Evolutionary conservation across 2,888 invertebrate species (phyloP).

Genomic region (Microctonus brassicae): DNA sequence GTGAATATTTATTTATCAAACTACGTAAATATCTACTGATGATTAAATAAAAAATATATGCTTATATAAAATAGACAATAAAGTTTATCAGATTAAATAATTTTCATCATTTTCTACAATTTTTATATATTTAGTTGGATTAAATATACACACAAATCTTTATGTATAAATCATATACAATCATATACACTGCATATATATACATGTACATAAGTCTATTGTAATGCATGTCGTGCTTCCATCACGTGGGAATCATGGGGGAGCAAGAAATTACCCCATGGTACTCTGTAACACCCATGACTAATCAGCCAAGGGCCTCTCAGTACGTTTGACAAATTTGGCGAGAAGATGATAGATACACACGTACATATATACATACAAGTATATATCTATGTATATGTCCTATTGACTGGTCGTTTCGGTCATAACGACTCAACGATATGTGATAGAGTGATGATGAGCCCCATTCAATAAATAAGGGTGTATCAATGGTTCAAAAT

Average conservation of each 20-base stretch:
- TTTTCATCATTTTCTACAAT: background rate
- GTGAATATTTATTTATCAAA: no score
- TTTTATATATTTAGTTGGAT: no score
- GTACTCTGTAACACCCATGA: conserved; percentile 49
- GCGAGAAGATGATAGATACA: conserved; percentile 63
- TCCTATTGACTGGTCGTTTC: conserved; percentile 50
- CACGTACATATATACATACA: background rate
- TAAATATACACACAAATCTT: background rate
- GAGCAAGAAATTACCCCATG: conserved; percentile 32
- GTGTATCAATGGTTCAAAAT: conserved; percentile 41
- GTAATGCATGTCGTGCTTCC: conserved; percentile 48
- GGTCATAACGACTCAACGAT: conserved; percentile 26
- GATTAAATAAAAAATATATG: no score
- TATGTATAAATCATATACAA: no score
- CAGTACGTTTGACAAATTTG: conserved; percentile 64
- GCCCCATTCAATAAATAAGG: conserved; percentile 40
- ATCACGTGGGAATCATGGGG: conserved; percentile 64
- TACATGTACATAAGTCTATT: conserved; percentile 29
- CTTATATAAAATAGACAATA: no score
- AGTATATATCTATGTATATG: background rate
- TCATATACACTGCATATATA: no score
- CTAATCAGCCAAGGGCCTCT: conserved; percentile 62
- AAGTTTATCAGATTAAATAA: background rate
- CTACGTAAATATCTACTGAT: no score
- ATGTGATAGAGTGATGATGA: conserved; percentile 54